Percentiles rank a stretch among this genome's conserved stretches.
phyloP scores from a whole-genome alignment of 2,888 invertebrate genomes.

The Scaptomyza reducta region DNA sequence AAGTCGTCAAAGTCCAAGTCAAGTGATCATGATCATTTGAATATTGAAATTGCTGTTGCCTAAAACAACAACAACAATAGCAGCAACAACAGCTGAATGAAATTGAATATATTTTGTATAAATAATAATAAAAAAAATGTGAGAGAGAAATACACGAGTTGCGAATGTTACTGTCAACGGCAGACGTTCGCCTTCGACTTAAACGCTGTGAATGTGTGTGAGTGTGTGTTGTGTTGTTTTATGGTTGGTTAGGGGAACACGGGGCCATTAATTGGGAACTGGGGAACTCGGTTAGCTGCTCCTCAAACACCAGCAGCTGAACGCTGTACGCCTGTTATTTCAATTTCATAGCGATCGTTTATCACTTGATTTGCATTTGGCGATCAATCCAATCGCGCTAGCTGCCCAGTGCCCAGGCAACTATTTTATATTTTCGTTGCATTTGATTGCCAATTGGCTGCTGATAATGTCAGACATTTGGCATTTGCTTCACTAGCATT shows the following conservation, averaged over 20 bases:
- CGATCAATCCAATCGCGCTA: slow-evolving; percentile 21
- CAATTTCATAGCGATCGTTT: slow-evolving; percentile 79
- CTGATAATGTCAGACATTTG: slow-evolving; percentile 73
- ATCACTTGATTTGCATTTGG: slow-evolving; percentile 80
- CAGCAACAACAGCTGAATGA: slow-evolving; percentile 50
- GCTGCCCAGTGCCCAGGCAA: slow-evolving; percentile 18
- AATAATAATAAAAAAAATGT: slow-evolving; percentile 47
- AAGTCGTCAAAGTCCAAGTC: slow-evolving; percentile 35
- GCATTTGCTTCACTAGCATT: slow-evolving; percentile 44
- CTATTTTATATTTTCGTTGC: slow-evolving; percentile 38
- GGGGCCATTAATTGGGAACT: slow-evolving; percentile 31
- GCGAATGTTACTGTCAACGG: slow-evolving; percentile 44
- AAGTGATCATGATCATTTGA: slow-evolving; percentile 71
- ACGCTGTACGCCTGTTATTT: slow-evolving; percentile 81
- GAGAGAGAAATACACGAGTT: slow-evolving; percentile 36
- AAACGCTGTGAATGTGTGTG: not conserved
- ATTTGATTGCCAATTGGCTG: slow-evolving; percentile 40
- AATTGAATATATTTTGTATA: slow-evolving; percentile 76
- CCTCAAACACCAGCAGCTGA: slow-evolving; percentile 42
- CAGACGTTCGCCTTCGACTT: slow-evolving; percentile 58
- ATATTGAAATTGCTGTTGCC: slow-evolving; percentile 65
- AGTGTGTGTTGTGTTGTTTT: not conserved
- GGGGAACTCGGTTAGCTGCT: slow-evolving; percentile 49
- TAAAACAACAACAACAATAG: slow-evolving; percentile 11
- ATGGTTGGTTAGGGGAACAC: not conserved